These are phyloP conservation scores for Pocillopora damicornis DNA, from an alignment of 64 coral and sea anemone species.

Conservation along the genomic window DNA sequence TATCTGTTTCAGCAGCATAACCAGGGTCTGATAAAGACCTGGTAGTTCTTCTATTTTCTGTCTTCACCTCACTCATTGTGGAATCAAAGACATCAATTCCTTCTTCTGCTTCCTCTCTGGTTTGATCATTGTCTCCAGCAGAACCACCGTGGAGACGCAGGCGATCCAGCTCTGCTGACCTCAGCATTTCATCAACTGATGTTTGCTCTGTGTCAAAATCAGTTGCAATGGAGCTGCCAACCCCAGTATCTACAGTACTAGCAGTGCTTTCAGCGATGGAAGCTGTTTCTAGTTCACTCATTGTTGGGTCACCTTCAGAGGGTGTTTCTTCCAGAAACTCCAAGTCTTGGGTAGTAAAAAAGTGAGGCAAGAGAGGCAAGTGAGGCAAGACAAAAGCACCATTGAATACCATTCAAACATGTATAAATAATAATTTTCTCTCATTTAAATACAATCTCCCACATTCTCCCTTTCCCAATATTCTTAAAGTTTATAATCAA, in stretches of 20 bases:
- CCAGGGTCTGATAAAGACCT: conserved; percentile 58
- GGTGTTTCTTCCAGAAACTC: conserved; percentile 5
- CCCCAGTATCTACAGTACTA: conserved; percentile 31
- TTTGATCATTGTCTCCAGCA: background rate
- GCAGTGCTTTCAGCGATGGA: conserved; percentile 22
- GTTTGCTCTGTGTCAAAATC: conserved; percentile 37
- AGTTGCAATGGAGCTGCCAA: conserved; percentile 17
- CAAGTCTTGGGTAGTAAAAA: background rate
- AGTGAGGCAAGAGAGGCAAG: background rate
- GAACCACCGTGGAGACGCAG: conserved; percentile 11
- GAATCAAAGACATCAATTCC: conserved; percentile 22
- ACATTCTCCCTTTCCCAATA: no score
- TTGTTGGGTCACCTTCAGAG: background rate
- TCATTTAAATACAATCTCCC: no score
- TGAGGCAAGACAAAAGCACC: no score
- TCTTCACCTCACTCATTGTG: background rate
- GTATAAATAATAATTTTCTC: no score
- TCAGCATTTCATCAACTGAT: conserved; percentile 37
- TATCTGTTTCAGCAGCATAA: background rate
- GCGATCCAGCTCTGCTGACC: conserved; percentile 27
- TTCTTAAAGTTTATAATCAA: no score
- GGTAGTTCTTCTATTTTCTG: background rate
- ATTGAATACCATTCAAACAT: no score
- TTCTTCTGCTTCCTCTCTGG: background rate
- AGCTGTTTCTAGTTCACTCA: conserved; percentile 17